These are phyloP conservation scores for Campodea augens DNA, from an alignment of 1,140 invertebrate genomes.

Conservation along the genomic window DNA sequence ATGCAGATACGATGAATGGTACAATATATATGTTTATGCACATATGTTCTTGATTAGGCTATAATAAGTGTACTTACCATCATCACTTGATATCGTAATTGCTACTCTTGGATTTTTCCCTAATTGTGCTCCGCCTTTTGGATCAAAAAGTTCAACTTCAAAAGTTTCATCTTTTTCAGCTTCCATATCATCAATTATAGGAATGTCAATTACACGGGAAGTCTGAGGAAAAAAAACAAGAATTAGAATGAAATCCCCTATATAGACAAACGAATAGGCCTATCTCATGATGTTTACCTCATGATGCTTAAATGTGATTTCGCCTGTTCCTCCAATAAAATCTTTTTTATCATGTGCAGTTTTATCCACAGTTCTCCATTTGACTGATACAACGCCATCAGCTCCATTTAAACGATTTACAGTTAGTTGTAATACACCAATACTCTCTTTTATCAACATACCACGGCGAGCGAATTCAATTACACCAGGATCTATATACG, in stretches of 20 bases:
- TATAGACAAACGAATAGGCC: not conserved
- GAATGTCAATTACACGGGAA: constrained; percentile 30
- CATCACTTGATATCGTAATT: constrained; percentile 47
- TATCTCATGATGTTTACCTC: constrained; percentile 22
- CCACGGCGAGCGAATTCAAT: constrained; percentile 37
- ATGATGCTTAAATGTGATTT: constrained; percentile 34
- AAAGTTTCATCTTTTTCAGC: constrained; percentile 46
- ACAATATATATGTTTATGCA: too few species aligned
- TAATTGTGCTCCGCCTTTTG: constrained; percentile 32
- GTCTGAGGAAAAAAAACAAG: constrained; percentile 17
- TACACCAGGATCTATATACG: constrained; percentile 38
- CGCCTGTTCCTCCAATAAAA: constrained; percentile 32
- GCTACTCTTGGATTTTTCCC: constrained; percentile 34
- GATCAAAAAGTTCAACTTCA: constrained; percentile 35
- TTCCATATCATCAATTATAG: constrained; percentile 37
- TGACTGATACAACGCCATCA: constrained; percentile 33
- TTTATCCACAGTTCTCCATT: constrained; percentile 38
- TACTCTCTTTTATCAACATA: constrained; percentile 38
- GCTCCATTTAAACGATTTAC: constrained; percentile 33
- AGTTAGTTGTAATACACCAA: constrained; percentile 31
- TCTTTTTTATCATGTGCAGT: constrained; percentile 34
- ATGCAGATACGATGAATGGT: too few species aligned
- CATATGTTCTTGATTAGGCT: too few species aligned
- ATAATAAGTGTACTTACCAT: constrained; percentile 35
- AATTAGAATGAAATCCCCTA: not conserved